Base-by-base conservation (phyloP, 2,888 invertebrate species). In the Amblyjoppa fuscipennis region DNA sequence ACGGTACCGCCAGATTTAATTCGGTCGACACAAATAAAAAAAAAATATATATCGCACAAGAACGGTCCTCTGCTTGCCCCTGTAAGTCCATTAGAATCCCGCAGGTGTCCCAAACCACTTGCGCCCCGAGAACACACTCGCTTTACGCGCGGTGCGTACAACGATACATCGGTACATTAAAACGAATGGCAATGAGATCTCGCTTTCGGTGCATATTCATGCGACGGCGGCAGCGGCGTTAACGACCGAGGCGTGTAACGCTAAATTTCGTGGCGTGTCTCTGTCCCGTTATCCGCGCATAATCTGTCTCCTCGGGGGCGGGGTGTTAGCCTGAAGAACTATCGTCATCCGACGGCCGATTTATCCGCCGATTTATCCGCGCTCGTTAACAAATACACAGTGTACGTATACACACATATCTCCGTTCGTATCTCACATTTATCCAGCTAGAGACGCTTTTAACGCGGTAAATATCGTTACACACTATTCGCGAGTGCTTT, bases 251-350 rank as follows among this genome's bases (percentile, higher is more conserved):
- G 85, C 84, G 87, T 87, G 88, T 88, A 88, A 87, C 87, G 87
- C 86, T 88, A 85, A 88, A 87, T 88, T 88, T 88, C 84, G 88
- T 87, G 86, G 87, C 87, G 86, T 87, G 88, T 87, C 87, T 88
- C 84, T 84, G 85, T 87, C 86, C 84, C 84, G 85, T 87, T 87
- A 87, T 88, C 86, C 81, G 74, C 77, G 85, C 86, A 88, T 85
- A 87, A 88, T 88, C 88, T 85, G 84, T 88, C 87, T 81, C 87
- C 81, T 85, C 78, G 73, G 28, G 56, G 76, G 34, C 20, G 66
- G 81, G 85, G 85, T 81, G 85, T 75, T 78, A 84, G 73, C 73
- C 69, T 76, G 79, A 87, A 78, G 81, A 83, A 82, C 81, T 77
- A 74, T 85, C 78, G 59, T 78, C 45, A 56, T 38, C 66, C 75